These are phyloP conservation scores for Solea solea DNA, from an alignment of 2,113 vertebrate genomes.

Conservation along the genomic window DNA sequence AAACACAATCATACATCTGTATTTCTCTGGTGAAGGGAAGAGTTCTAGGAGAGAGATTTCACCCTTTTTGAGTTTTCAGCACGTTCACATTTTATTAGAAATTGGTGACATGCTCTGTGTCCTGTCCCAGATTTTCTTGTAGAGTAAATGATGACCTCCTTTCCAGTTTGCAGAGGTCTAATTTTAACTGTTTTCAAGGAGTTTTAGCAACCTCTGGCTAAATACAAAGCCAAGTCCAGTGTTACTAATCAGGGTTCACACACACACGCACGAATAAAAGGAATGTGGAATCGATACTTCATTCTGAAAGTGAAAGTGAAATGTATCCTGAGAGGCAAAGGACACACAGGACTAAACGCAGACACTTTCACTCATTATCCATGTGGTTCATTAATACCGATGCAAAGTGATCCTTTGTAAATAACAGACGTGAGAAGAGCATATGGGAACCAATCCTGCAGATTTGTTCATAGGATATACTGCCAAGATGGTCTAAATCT, in stretches of 20 bases:
- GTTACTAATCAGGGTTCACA: conserved; percentile 8
- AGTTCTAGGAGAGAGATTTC: neutral
- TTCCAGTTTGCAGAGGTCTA: conserved; percentile 77
- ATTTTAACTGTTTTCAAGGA: conserved; percentile 80
- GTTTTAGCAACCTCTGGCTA: conserved; percentile 70
- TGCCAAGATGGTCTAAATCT: conserved; percentile 73
- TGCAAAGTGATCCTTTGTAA: conserved; percentile 56
- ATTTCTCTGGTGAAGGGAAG: conserved; percentile 2
- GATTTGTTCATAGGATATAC: conserved; percentile 66
- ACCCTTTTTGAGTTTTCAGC: conserved; percentile 33
- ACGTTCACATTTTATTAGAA: conserved; percentile 53
- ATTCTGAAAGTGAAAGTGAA: conserved; percentile 4
- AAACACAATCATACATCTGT: conserved; percentile 2
- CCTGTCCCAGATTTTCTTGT: conserved; percentile 77
- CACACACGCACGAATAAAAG: conserved; percentile 4
- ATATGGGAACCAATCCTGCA: conserved; percentile 74
- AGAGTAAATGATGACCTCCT: conserved; percentile 80
- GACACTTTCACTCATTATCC: conserved; percentile 47
- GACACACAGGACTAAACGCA: conserved; percentile 24
- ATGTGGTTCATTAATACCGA: conserved; percentile 45
- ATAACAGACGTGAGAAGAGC: conserved; percentile 59
- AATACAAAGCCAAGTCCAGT: conserved; percentile 47
- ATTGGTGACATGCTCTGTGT: conserved; percentile 69
- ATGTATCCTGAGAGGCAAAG: neutral
- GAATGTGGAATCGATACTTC: neutral